Base-by-base conservation (phyloP, 2,888 invertebrate genomes). In the Xestia xanthographa region DNA sequence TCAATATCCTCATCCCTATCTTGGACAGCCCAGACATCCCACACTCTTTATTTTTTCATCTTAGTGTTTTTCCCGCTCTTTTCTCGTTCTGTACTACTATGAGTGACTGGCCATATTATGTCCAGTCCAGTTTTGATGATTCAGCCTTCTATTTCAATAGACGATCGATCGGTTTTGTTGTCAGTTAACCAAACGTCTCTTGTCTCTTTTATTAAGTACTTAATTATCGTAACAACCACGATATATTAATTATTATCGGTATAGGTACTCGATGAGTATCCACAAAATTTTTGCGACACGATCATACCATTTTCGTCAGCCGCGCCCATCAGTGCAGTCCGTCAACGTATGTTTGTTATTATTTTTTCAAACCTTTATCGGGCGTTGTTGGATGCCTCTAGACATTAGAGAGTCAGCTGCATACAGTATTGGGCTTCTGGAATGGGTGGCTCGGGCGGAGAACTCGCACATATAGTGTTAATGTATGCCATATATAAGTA, bases 401-500 rank as follows among this genome's bases (percentile, higher is more conserved):
- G 80, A 82, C 11, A n/a, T 53, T 41, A 82, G 81, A 86, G 81
- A 87, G 84, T 73, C 43, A 79, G 75, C 71, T 72, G 58, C 71
- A 80, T 78, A 68, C 76, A 48, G 69, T 50, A 60, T 38, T 65
- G 43, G 45, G 69, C 69, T 86, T 77, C 63, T 76, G 75, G 82
- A 83, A 82, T 75, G 78, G 85, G 83, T 79, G 73, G 73, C 75
- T 71, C 72, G 60, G 74, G 70, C 90, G 87, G 90, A 89, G 90
- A 89, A 77, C 84, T 84, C 78, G 87, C 87, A 90, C 84, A 86
- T 78, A 91, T 78, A 91, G 90, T 87, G 80, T 77, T 84, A 88
- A 89, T 91, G 90, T 90, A 87, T 92, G 90, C 87, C 92, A 94
- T 96, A 96, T 95, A 96, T 94, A 95, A 94, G 94, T 94, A 94